A percentile compares a stretch with the other conserved stretches of the same genome.
phyloP scores from a whole-genome alignment of 1,140 invertebrate genomes.

The Drosophila pseudoananassae region DNA sequence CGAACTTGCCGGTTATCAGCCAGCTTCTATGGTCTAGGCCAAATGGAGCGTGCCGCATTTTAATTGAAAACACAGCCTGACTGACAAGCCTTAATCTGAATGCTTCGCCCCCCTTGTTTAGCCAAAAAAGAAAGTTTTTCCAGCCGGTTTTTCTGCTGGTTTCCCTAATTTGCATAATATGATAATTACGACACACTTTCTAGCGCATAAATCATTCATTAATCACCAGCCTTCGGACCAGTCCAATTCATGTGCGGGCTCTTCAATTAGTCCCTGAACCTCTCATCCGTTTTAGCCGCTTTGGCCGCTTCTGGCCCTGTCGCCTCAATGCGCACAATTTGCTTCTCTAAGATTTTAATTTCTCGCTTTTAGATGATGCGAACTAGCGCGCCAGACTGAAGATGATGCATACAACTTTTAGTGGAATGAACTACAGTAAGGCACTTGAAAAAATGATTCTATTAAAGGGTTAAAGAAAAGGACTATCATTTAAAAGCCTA shows the following conservation, averaged over 20 bases:
- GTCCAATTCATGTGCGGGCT: constrained; percentile 42
- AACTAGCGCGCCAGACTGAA: constrained; percentile 10
- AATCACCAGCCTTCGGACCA: constrained; percentile 35
- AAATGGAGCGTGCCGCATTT: constrained; percentile 63
- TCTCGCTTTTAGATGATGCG: constrained; percentile 24
- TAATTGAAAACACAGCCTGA: constrained; percentile 61
- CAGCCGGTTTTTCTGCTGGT: constrained; percentile 44
- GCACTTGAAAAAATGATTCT: background rate
- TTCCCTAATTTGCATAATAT: constrained; percentile 66
- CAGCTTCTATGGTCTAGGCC: constrained; percentile 1
- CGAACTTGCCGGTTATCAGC: constrained; percentile 16
- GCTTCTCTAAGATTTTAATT: constrained; percentile 54
- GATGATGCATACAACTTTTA: constrained; percentile 53
- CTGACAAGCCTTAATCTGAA: constrained; percentile 44
- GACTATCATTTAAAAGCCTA: background rate
- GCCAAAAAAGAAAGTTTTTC: constrained; percentile 6
- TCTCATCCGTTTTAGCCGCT: constrained; percentile 22
- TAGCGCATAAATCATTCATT: constrained; percentile 70
- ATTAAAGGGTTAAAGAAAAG: background rate
- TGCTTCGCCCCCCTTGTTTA: background rate
- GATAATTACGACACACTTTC: constrained; percentile 68
- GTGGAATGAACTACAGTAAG: constrained; percentile 35
- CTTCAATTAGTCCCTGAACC: constrained; percentile 49
- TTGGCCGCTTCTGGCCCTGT: constrained; percentile 14
- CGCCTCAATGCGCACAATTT: constrained; percentile 56